A percentile compares a stretch with the other conserved stretches of the same genome.
These are phyloP conservation scores for Peromyscus eremicus DNA, from an alignment of 2,797 vertebrate genomes.

Conservation along the genomic window DNA sequence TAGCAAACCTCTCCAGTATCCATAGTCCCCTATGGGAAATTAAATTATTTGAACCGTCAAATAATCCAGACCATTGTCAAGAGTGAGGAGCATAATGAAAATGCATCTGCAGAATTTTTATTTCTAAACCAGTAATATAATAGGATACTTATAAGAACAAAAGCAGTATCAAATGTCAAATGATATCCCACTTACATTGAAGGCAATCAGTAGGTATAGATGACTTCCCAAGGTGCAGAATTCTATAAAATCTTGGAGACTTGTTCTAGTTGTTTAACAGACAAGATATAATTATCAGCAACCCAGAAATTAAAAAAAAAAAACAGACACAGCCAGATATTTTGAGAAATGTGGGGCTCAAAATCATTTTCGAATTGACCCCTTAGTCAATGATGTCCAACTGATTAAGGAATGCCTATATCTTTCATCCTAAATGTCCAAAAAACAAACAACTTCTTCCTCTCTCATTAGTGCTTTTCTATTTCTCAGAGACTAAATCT, in stretches of 20 bases:
- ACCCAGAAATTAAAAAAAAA: background rate
- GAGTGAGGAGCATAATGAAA: slow-evolving; percentile 55
- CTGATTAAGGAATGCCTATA: slow-evolving; percentile 50
- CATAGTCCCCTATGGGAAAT: slow-evolving; percentile 52
- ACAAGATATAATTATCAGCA: slow-evolving; percentile 46
- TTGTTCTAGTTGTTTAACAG: slow-evolving; percentile 54
- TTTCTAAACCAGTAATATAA: slow-evolving; percentile 46
- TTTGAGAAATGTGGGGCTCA: slow-evolving; percentile 56
- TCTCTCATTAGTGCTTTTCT: slow-evolving; percentile 57
- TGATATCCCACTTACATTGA: background rate
- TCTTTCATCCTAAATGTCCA: slow-evolving; percentile 38
- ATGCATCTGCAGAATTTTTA: slow-evolving; percentile 35
- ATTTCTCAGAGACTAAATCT: slow-evolving; percentile 53
- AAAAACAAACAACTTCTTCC: slow-evolving; percentile 54
- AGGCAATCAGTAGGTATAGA: background rate
- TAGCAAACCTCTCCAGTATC: background rate
- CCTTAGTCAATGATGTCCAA: slow-evolving; percentile 47
- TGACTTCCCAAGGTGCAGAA: background rate
- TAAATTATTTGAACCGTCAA: slow-evolving; percentile 30
- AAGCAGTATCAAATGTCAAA: slow-evolving; percentile 57
- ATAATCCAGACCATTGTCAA: slow-evolving; percentile 51
- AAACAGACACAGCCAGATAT: slow-evolving; percentile 32
- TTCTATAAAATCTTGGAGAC: slow-evolving; percentile 42
- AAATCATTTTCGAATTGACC: slow-evolving; percentile 52
- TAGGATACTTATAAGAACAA: slow-evolving; percentile 22